Percentiles rank a stretch among this genome's conserved stretches.
Evolutionary conservation across 2,797 vertebrate genomes (phyloP).

Genomic region (Hylomyscus alleni): DNA sequence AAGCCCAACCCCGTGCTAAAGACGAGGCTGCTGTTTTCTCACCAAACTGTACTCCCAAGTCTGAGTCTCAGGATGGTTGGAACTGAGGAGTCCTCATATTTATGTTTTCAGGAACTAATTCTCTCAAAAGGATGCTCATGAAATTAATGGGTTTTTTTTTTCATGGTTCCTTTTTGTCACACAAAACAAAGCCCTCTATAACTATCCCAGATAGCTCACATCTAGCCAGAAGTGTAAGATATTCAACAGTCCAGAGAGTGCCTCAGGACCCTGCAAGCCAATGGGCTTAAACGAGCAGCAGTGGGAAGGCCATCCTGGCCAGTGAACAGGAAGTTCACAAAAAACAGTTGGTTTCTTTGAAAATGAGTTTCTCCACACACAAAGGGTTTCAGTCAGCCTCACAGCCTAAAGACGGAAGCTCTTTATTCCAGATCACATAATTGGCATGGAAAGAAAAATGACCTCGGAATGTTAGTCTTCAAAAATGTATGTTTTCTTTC

Average conservation of each 20-base stretch:
- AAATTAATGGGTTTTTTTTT: conserved; percentile 19
- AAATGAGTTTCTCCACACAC: conserved; percentile 67
- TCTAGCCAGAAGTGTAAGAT: background rate
- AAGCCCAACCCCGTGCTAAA: background rate
- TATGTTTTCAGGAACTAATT: conserved; percentile 40
- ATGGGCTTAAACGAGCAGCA: background rate
- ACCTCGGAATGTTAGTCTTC: conserved; percentile 63
- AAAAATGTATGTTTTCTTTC: conserved; percentile 75
- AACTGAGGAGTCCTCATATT: background rate
- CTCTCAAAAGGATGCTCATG: background rate
- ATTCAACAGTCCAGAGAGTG: background rate
- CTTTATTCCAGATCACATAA: conserved; percentile 64
- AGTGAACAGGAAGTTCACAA: conserved; percentile 58
- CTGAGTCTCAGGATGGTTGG: background rate
- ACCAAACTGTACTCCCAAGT: background rate
- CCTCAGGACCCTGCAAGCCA: conserved; percentile 20
- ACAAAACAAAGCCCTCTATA: background rate
- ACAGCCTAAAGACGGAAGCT: conserved; percentile 35
- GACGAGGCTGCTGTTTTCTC: too few species aligned
- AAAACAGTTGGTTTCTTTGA: conserved; percentile 74
- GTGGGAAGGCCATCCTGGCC: background rate
- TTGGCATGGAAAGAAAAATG: conserved; percentile 58
- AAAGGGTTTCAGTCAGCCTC: conserved; percentile 66
- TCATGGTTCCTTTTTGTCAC: background rate
- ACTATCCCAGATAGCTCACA: background rate